A percentile compares a stretch with the other conserved stretches of the same genome.
phyloP scores from a whole-genome alignment of 2,888 invertebrate genomes.

The Bellardia pandia region DNA sequence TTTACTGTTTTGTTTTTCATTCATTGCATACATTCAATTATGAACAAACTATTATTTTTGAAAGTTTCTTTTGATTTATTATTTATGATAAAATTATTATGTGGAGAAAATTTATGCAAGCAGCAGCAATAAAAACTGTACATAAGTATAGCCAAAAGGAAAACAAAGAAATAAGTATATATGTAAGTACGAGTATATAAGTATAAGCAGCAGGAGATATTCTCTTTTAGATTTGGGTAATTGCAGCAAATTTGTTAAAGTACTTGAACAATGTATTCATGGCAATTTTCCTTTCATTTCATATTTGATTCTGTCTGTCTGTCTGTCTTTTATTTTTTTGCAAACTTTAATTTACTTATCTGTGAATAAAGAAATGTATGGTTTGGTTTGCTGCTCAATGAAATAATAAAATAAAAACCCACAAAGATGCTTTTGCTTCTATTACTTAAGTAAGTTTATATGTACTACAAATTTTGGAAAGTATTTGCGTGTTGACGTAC shows the following conservation, averaged over 20 bases:
- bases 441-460: constrained; percentile 24
- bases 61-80: constrained; percentile 55
- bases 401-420: constrained; percentile 29
- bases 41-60: constrained; percentile 54
- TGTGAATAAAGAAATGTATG: not conserved
- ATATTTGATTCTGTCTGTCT: not conserved
- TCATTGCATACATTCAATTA: constrained; percentile 8
- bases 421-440: constrained; percentile 25
- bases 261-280: constrained; percentile 34
- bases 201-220: not conserved
- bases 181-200: not conserved
- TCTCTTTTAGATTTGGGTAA: constrained; percentile 42
- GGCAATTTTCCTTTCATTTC: constrained; percentile 34
- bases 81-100: constrained; percentile 59
- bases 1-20: not conserved
- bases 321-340: not conserved
- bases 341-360: constrained; percentile 42
- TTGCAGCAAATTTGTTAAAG: constrained; percentile 60
- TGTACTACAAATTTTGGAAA: not conserved
- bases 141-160: not conserved
- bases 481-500: not conserved
- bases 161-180: constrained; percentile 12
- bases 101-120: constrained; percentile 50
- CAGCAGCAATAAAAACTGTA: constrained; percentile 15
- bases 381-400: not conserved